Evolutionary conservation across 1,140 invertebrate species (phyloP), one percentile per base, ranked within the genome.

Genomic region (Drosophila tropicalis): DNA sequence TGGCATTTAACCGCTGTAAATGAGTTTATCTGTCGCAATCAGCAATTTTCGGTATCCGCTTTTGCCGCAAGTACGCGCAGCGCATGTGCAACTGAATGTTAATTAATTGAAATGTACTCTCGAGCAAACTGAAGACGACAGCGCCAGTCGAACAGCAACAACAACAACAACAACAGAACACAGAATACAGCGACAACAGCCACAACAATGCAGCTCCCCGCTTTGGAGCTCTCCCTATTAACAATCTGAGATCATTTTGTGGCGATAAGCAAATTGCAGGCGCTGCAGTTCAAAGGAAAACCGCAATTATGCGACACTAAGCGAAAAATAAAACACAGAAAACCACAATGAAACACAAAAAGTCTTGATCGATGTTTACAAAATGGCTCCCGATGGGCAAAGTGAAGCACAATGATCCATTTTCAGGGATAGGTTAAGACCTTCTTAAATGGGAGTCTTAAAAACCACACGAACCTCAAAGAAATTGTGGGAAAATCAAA

Each of bases 1-100:
- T 91, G 89, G 90, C 90, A 91, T 91, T 91, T 91, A 83, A 89
- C 82, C 82, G 89, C 89, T 91, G 85, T 89, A 90, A 91, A 90
- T 91, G 79, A 86, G 79, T 90, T 91, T 91, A 91, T 91, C 90
- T 91, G 79, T 79, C 84, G 79, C 89, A 89, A 91, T 91, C 90
- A 77, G 89, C 89, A 86, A 81, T 91, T 89, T 91, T 91, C 89
- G 81, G 89, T 91, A 90, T 91, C 90, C 90, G 89, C 89, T 91
- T 90, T 82, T 86, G 79, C 44, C 57, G 57, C 65, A 39, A 39
- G 17, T 34, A 66, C 57, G 47, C 62, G n/a, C 56, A 51, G 72
- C 86, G 86, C 79, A 90, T 90, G 86, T 81, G 86, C 86, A 90
- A 77, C 65, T 90, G 86, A 90, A 90, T 90, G 80, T 87, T 90